phyloP scores from a whole-genome alignment of 2,113 vertebrate species.

The Pelmatolapia mariae region DNA sequence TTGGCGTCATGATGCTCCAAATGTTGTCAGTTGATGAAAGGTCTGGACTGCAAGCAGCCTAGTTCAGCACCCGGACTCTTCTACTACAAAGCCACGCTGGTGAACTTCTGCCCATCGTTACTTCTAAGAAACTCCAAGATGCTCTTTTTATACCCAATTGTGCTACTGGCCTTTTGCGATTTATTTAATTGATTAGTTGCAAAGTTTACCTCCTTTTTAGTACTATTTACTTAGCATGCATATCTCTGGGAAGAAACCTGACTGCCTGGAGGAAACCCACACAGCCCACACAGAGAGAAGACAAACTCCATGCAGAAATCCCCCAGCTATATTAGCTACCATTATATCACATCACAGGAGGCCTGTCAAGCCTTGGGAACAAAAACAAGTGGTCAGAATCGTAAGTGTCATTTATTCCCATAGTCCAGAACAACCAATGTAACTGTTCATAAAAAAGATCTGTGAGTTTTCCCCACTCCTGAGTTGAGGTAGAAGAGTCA shows the following conservation, averaged over 20 bases:
- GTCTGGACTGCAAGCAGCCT: background rate
- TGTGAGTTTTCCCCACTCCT: background rate
- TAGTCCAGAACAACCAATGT: background rate
- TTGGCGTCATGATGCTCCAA: background rate
- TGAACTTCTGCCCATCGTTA: background rate
- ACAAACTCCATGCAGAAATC: background rate
- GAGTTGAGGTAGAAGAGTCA: background rate
- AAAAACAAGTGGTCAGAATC: background rate
- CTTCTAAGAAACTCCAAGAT: background rate
- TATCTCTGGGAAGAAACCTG: background rate
- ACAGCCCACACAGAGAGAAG: rapidly evolving
- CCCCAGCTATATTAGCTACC: background rate
- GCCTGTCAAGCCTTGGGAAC: background rate
- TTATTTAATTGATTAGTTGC: background rate
- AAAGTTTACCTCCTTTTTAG: background rate
- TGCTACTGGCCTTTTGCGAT: rapidly evolving
- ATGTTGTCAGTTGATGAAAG: background rate
- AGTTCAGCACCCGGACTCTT: background rate
- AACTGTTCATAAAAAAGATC: background rate
- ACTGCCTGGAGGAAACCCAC: background rate
- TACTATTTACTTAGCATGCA: background rate
- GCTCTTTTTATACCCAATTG: background rate
- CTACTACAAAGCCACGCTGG: background rate
- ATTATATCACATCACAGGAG: background rate
- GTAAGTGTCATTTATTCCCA: background rate